Conservation (phyloP, 2,113 vertebrate species). For the Collichthys lucidus region DNA sequence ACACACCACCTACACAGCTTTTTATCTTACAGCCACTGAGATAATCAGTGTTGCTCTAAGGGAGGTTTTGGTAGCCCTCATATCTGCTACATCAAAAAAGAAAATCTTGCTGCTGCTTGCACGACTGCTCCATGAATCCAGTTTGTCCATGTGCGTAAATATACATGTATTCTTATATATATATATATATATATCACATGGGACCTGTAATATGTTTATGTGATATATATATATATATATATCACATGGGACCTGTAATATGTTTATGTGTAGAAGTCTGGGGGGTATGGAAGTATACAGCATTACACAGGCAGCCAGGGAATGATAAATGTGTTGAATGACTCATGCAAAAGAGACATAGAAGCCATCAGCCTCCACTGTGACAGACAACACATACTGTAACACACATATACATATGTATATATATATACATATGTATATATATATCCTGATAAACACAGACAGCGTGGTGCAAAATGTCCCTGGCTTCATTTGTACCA, state of each 20-base stretch:
- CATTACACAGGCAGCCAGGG: conserved; percentile 49
- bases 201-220: background rate
- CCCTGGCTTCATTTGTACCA: conserved; percentile 52
- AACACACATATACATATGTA: conserved; percentile 12
- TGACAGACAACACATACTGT: conserved; percentile 63
- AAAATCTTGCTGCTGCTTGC: background rate
- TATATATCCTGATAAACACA: conserved; percentile 21
- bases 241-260: background rate
- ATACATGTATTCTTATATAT: background rate
- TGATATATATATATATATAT: background rate
- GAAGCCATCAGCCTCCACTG: conserved; percentile 48
- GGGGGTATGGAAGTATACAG: conserved; percentile 41
- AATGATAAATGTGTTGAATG: conserved; percentile 68
- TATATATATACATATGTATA: no score
- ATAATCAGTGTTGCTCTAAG: conserved; percentile 39
- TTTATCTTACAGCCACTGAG: conserved; percentile 40
- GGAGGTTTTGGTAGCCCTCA: conserved; percentile 23
- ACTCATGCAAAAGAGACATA: conserved; percentile 69
- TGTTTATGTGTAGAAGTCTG: conserved; percentile 2
- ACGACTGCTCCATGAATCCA: background rate
- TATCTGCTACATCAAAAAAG: background rate
- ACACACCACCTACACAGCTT: conserved; percentile 61
- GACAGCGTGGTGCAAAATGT: conserved; percentile 51
- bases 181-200: background rate
- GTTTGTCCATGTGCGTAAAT: background rate